Evolutionary conservation across 53 echinoderm and acorn worm genomes (phyloP).

Genomic region (Mesocentrotus franciscanus): DNA sequence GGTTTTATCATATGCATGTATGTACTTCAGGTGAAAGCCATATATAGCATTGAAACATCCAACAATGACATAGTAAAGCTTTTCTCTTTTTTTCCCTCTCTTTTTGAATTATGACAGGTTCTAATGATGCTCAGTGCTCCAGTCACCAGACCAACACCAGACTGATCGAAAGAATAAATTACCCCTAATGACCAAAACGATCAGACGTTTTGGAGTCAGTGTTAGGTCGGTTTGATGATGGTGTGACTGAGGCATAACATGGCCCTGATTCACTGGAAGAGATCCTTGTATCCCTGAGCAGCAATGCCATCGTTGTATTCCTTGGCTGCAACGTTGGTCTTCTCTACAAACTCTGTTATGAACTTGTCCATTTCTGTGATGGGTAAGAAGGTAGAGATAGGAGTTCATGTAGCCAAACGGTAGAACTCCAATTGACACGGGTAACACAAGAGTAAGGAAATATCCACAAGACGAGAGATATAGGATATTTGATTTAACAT

Average conservation of each 20-base stretch:
- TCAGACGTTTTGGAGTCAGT: too few species aligned
- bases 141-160: too few species aligned
- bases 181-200: too few species aligned
- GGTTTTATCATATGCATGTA: background rate
- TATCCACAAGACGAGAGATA: background rate
- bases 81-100: too few species aligned
- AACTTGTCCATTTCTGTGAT: constrained; percentile 85
- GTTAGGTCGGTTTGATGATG: too few species aligned
- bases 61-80: too few species aligned
- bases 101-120: background rate
- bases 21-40: too few species aligned
- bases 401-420: background rate
- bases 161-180: too few species aligned
- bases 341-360: constrained; percentile 77
- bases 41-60: too few species aligned
- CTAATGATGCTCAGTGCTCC: background rate
- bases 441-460: background rate
- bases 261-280: constrained; percentile 67
- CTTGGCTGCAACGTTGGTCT: constrained; percentile 72
- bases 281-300: constrained; percentile 77
- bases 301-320: constrained; percentile 81
- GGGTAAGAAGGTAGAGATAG: background rate
- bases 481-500: background rate
- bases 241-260: too few species aligned
- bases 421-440: background rate